Conservation (phyloP, 2,113 vertebrate species). For the Lonchura striata region DNA sequence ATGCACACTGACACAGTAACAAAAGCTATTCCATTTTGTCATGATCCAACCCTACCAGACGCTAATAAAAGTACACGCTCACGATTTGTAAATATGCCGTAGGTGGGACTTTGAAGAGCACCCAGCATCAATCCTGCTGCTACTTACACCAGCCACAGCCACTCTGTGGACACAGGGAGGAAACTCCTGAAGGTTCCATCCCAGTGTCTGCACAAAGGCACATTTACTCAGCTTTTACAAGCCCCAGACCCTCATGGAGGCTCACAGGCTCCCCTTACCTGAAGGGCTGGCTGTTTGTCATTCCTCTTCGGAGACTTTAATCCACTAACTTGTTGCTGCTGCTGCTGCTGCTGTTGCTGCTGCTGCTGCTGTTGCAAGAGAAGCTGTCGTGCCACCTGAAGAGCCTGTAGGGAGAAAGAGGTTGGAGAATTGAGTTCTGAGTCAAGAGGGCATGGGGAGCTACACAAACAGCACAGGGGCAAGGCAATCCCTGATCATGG, state of each 20-base stretch:
- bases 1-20: background rate
- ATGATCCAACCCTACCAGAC: background rate
- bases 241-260: rapidly evolving
- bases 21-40: slow-evolving; percentile 40
- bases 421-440: slow-evolving; percentile 32
- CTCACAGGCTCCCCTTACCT: slow-evolving; percentile 76
- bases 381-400: slow-evolving; percentile 94
- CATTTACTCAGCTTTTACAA: background rate
- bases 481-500: background rate
- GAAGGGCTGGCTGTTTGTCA: slow-evolving; percentile 89
- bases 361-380: slow-evolving; percentile 87
- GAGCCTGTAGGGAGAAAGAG: slow-evolving; percentile 79
- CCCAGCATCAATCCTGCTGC: background rate
- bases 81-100: background rate
- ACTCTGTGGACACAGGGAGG: background rate
- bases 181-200: background rate
- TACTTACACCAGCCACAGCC: background rate
- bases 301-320: slow-evolving; percentile 91
- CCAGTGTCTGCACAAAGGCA: rapidly evolving
- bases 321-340: slow-evolving; percentile 85
- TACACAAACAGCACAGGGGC: background rate
- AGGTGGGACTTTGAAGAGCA: background rate
- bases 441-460: background rate
- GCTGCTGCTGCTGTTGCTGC: slow-evolving; percentile 69
- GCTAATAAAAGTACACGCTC: background rate